Conservation (phyloP, 1,140 invertebrate genomes). For the Gonioctena quinquepunctata region DNA sequence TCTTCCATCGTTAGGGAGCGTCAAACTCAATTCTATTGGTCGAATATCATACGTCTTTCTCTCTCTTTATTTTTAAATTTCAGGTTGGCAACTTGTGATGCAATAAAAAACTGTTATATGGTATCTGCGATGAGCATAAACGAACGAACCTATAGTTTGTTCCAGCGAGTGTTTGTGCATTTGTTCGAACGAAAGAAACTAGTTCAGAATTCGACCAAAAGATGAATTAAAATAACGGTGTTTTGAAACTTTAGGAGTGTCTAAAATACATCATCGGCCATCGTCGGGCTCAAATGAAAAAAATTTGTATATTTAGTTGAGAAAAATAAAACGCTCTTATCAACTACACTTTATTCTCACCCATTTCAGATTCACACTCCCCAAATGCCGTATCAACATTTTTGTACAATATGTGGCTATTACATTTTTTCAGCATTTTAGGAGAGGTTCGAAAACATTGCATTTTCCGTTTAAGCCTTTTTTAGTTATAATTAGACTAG, state of each 20-base stretch:
- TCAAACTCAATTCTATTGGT: too few relatives aligned
- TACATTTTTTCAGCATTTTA: neutral
- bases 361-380: neutral
- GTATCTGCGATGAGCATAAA: too few relatives aligned
- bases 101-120: neutral
- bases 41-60: neutral
- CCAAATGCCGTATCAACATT: neutral
- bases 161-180: neutral
- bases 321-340: neutral
- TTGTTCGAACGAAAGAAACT: too few relatives aligned
- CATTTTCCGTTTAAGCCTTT: neutral
- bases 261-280: neutral
- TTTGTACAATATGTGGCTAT: neutral
- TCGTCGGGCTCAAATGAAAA: neutral
- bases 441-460: neutral
- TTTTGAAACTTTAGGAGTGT: too few relatives aligned
- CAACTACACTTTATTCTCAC: neutral
- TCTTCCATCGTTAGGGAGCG: too few relatives aligned
- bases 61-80: neutral
- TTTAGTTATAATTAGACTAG: constrained; percentile 1
- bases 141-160: neutral
- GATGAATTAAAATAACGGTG: too few relatives aligned
- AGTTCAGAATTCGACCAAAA: too few relatives aligned
- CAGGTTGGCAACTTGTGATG: neutral
- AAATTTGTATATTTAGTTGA: neutral